Conservation (phyloP, 2,113 vertebrate genomes). For the Brachionichthys hirsutus region DNA sequence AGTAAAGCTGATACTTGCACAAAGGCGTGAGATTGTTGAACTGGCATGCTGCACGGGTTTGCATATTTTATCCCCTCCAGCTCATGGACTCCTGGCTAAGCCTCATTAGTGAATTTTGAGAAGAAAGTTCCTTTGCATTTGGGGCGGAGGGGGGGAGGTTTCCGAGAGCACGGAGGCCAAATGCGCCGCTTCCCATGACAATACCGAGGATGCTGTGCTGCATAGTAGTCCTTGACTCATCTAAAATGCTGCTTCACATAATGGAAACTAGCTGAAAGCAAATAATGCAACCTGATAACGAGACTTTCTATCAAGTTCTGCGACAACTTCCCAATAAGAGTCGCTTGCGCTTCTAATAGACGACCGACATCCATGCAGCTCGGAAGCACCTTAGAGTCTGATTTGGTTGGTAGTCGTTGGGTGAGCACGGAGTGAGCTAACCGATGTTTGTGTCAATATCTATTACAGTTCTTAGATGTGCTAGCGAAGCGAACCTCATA, state of each 20-base stretch:
- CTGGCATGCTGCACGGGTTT: constrained; percentile 15
- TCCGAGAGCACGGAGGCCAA: constrained; percentile 59
- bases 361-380: constrained; percentile 53
- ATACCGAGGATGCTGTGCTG: constrained; percentile 51
- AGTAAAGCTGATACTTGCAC: background rate
- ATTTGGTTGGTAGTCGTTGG: constrained; percentile 67
- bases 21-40: constrained; percentile 10
- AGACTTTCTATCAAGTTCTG: constrained; percentile 63
- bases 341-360: constrained; percentile 69
- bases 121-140: constrained; percentile 30
- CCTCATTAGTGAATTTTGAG: constrained; percentile 54
- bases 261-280: constrained; percentile 50
- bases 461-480: constrained; percentile 61
- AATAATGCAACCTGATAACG: constrained; percentile 69
- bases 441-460: constrained; percentile 61
- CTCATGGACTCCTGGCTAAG: constrained; percentile 46
- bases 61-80: constrained; percentile 30
- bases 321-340: constrained; percentile 66
- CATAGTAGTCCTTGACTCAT: constrained; percentile 43
- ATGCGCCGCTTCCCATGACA: constrained; percentile 35
- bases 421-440: constrained; percentile 41
- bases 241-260: constrained; percentile 38
- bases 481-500: no score
- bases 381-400: constrained; percentile 37
- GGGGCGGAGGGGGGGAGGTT: constrained; percentile 18